A percentile compares a stretch with the other conserved stretches of the same genome.
These are phyloP conservation scores for Cinara cedri DNA, from an alignment of 2,888 invertebrate species.

Conservation along the genomic window DNA sequence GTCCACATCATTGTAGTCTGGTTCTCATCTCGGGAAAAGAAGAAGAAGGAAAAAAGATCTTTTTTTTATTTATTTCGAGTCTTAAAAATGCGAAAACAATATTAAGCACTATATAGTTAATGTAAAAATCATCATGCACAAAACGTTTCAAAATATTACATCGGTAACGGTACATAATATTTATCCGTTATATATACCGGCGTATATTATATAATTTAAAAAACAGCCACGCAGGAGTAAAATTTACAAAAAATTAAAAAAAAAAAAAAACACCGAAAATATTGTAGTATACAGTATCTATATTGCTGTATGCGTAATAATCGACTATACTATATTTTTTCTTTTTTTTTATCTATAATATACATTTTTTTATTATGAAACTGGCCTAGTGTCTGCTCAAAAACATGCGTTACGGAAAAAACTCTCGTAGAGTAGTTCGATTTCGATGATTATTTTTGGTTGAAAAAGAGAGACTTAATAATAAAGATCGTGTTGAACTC, in stretches of 20 bases:
- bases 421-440: too few relatives aligned
- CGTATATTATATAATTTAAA: conserved; percentile 12
- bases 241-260: background rate
- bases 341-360: background rate
- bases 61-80: background rate
- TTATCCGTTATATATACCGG: background rate
- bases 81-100: conserved; percentile 48
- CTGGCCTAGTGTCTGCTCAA: too few relatives aligned
- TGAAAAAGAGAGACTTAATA: too few relatives aligned
- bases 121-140: conserved; percentile 49
- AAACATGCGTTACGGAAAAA: too few relatives aligned
- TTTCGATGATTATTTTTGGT: too few relatives aligned
- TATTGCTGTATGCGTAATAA: background rate
- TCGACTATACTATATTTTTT: background rate
- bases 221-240: conserved; percentile 9
- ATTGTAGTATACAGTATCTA: background rate
- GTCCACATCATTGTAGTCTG: conserved; percentile 56
- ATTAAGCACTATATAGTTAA: conserved; percentile 22
- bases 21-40: conserved; percentile 3
- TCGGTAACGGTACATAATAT: conserved; percentile 34
- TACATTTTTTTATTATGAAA: background rate
- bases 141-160: conserved; percentile 34
- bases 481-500: too few relatives aligned
- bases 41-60: conserved; percentile 23
- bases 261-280: too few relatives aligned